These are phyloP conservation scores for Acanthiza pusilla DNA, from an alignment of 2,797 vertebrate genomes.

Conservation along the genomic window DNA sequence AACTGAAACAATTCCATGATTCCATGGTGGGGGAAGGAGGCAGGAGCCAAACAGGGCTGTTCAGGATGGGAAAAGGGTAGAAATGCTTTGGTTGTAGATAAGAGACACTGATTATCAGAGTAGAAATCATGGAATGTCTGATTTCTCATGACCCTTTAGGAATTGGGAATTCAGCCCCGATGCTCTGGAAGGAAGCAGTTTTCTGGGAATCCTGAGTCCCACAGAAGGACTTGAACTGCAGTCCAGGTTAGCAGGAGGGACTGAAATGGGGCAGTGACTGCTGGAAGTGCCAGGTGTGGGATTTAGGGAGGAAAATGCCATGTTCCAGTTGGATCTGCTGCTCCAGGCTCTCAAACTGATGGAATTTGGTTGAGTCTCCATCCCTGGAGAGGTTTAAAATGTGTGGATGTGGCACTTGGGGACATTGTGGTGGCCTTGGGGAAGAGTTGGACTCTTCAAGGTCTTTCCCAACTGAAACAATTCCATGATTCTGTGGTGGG, in stretches of 20 bases:
- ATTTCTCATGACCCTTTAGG: neutral
- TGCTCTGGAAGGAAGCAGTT: neutral
- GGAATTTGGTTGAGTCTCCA: neutral
- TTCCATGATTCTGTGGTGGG: neutral
- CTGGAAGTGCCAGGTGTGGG: neutral
- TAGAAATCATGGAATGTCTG: neutral
- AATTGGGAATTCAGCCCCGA: neutral
- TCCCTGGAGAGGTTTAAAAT: neutral
- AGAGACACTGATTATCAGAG: neutral
- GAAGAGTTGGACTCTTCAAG: neutral
- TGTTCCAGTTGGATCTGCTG: neutral
- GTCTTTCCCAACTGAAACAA: too few species aligned
- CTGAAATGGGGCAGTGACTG: neutral
- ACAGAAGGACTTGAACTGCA: neutral
- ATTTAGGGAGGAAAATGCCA: neutral
- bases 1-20: neutral
- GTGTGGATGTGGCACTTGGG: neutral
- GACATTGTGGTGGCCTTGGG: neutral
- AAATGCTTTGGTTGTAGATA: neutral
- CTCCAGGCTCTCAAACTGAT: neutral
- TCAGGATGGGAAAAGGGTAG: neutral
- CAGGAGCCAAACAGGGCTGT: neutral
- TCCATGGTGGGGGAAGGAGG: neutral
- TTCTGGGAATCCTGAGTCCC: neutral
- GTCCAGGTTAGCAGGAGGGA: neutral